phyloP scores from a whole-genome alignment of 2,888 invertebrate species.

The Spicauda simplicius region DNA sequence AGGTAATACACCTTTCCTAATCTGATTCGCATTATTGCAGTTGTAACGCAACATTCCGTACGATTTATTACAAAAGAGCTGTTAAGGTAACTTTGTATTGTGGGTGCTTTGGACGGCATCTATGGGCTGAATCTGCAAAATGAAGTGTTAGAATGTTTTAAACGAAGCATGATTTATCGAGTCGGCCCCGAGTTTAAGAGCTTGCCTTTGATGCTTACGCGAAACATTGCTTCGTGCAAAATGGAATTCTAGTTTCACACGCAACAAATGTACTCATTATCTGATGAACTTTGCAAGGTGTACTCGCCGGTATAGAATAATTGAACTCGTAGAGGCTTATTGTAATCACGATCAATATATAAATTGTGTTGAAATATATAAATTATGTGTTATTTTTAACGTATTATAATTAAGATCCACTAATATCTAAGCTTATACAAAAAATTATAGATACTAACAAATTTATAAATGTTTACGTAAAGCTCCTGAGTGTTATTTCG shows the following conservation, averaged over 20 bases:
- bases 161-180: constrained; percentile 60
- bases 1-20: constrained; percentile 70
- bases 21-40: constrained; percentile 79
- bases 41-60: constrained; percentile 69
- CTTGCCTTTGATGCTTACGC: constrained; percentile 73
- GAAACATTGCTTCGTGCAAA: constrained; percentile 74
- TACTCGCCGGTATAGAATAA: constrained; percentile 44
- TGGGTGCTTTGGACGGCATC: constrained; percentile 62
- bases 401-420: no score
- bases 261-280: constrained; percentile 83
- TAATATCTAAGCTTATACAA: no score
- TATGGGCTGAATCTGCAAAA: constrained; percentile 68
- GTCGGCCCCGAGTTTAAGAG: constrained; percentile 60
- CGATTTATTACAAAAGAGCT: constrained; percentile 79
- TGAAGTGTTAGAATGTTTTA: constrained; percentile 68
- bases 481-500: no score
- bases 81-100: constrained; percentile 59
- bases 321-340: constrained; percentile 33
- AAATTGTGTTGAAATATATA: not conserved
- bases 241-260: constrained; percentile 83
- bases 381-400: not conserved
- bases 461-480: no score
- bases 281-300: constrained; percentile 78
- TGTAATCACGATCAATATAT: not conserved
- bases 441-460: no score